Evolutionary conservation across 1,140 invertebrate genomes (phyloP).

Genomic region (Zaprionus lachaisei): DNA sequence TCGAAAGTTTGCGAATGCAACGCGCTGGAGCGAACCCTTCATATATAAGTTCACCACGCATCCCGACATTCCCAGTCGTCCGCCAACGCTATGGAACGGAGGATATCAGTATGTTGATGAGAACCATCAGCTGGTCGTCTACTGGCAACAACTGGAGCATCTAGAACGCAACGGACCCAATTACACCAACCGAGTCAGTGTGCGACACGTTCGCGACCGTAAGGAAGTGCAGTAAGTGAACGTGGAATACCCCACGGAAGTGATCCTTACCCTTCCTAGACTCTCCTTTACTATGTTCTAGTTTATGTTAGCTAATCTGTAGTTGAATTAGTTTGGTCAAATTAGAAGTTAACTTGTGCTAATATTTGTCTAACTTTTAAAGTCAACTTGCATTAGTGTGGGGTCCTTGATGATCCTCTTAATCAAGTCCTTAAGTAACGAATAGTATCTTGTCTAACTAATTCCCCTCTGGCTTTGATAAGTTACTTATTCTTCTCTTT

Average conservation of each 20-base stretch:
- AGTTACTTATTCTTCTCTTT: no score
- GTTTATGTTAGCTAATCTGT: background rate
- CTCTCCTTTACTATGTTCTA: background rate
- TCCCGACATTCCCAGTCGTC: background rate
- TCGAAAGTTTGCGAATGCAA: background rate
- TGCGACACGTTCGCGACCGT: background rate
- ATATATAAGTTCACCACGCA: background rate
- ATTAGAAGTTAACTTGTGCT: no score
- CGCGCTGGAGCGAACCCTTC: background rate
- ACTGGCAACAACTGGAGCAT: conserved; percentile 31
- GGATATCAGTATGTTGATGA: conserved; percentile 11
- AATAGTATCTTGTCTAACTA: background rate
- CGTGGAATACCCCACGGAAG: background rate
- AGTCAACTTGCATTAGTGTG: no score
- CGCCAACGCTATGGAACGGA: conserved; percentile 13
- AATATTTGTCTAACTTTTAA: no score
- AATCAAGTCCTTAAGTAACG: background rate
- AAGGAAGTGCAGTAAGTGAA: conserved; percentile 12
- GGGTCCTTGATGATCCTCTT: no score
- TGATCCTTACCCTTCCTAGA: background rate
- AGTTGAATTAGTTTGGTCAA: no score
- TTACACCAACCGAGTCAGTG: conserved; percentile 13
- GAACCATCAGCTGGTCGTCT: conserved; percentile 11
- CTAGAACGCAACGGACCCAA: conserved; percentile 35
- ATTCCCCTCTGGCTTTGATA: no score